A percentile compares a stretch with the other conserved stretches of the same genome.
phyloP scores from a whole-genome alignment of 2,797 vertebrate genomes.

The Hephaestus fuliginosus region DNA sequence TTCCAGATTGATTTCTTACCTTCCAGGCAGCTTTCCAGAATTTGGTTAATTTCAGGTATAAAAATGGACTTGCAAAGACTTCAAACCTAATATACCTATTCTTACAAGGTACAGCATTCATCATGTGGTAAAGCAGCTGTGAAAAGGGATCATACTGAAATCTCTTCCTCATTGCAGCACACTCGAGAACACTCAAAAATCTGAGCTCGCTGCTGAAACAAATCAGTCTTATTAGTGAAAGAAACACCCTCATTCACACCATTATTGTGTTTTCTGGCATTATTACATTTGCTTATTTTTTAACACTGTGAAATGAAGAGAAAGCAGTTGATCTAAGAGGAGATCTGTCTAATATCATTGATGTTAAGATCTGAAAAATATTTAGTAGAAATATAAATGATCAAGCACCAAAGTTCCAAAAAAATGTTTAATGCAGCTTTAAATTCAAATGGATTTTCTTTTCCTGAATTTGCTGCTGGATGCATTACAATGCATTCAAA shows the following conservation, averaged over 20 bases:
- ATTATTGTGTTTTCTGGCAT: background rate
- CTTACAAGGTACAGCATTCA: constrained; percentile 5
- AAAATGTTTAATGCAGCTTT: background rate
- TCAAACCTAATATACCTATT: background rate
- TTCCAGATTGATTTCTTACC: constrained; percentile 5
- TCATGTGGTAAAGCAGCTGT: constrained; percentile 7
- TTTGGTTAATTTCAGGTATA: constrained; percentile 12
- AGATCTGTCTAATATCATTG: background rate
- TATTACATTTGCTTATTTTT: constrained; percentile 10
- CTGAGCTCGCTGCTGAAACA: background rate
- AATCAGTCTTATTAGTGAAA: background rate
- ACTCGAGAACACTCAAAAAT: constrained; percentile 14
- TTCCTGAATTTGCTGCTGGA: constrained; percentile 30
- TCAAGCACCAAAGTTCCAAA: background rate
- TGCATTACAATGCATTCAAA: constrained; percentile 21
- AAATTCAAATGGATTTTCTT: constrained; percentile 28
- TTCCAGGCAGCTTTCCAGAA: background rate
- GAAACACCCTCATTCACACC: background rate
- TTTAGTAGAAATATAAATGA: constrained; percentile 14
- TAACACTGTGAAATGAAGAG: constrained; percentile 9
- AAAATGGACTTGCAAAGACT: constrained; percentile 10
- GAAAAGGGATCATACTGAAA: constrained; percentile 3
- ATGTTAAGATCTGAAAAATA: background rate
- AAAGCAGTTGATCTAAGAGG: background rate
- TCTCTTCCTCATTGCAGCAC: background rate